Evolutionary conservation across 2,113 vertebrate species (phyloP), one percentile per base, ranked within the genome.

Genomic region (Pteruthius melanotis): DNA sequence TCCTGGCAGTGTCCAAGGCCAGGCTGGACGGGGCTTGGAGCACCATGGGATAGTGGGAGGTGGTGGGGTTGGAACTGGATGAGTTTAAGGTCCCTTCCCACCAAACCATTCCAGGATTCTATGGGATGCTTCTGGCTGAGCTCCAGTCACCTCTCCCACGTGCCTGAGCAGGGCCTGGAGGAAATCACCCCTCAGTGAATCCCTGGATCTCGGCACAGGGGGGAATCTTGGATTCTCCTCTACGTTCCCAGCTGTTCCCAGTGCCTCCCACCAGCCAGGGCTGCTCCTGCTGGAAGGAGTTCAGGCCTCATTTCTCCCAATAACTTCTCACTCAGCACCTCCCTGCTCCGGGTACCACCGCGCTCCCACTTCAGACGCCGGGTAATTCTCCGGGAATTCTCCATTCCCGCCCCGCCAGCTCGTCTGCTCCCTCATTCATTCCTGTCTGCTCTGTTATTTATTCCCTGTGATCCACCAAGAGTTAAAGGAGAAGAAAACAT

Each of bases 401-500:
- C 89, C 53, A 31, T 85, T 49, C 72, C 9, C 4, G 30, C 84
- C 69, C 89, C 66, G 66, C 39, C 95, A 61, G 63, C 75, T 8
- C 14, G 5, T 33, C 92, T 54, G 74, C 13, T 33, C 87, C 49
- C 83, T 80, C 82, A 54, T 64, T 79, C 52, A 74, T 91, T 64
- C 66, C 20, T 3, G 35, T 19, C 93, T 57, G 72, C 35, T 50
- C 69, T 17, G 11, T 63, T 71, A 37, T 85, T 90, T 82, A 75
- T 91, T 61, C 74, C 23, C 2, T 9, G 3, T 1, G 47, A 82
- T 30, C 83, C 81, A 89, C 94, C 84, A 96, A 95, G 95, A 96
- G 94, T 96, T 96, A 93, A 95, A 87, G 44, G 50, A 84, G 95
- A 78, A 95, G 95, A 93, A 97, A 97, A 96, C 94, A 69, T 91